Conservation (phyloP, 2,797 vertebrate species). For the Fundulus diaphanus region DNA sequence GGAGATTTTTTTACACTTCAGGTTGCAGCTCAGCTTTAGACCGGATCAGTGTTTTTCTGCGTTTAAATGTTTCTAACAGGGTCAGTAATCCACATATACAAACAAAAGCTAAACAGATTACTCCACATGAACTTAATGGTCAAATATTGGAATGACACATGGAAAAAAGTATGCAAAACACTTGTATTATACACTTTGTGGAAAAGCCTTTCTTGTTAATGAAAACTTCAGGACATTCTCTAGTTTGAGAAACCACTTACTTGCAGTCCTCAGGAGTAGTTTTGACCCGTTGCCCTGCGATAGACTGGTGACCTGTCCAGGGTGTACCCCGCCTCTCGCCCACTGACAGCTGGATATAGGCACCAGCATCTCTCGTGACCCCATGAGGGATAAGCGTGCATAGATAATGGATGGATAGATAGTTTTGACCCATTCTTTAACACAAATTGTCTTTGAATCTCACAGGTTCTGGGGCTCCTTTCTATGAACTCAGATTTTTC, state of each 20-base stretch:
- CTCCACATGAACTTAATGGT: neutral
- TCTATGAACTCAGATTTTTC: neutral
- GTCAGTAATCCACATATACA: neutral
- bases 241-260: neutral
- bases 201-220: neutral
- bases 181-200: neutral
- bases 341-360: too few species aligned
- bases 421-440: neutral
- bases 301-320: too few species aligned
- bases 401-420: too few species aligned
- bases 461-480: neutral
- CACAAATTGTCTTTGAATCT: neutral
- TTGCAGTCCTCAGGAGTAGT: neutral
- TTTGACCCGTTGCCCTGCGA: neutral
- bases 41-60: neutral
- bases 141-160: neutral
- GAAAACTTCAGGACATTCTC: too few species aligned
- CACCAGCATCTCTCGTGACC: too few species aligned
- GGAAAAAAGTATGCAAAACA: neutral
- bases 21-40: constrained; percentile 7
- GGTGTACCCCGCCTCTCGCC: too few species aligned
- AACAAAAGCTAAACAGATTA: neutral
- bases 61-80: too few species aligned
- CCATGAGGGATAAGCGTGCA: too few species aligned
- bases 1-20: constrained; percentile 35